phyloP scores from a whole-genome alignment of 1,140 invertebrate genomes.

The Probaryconus sp. region DNA sequence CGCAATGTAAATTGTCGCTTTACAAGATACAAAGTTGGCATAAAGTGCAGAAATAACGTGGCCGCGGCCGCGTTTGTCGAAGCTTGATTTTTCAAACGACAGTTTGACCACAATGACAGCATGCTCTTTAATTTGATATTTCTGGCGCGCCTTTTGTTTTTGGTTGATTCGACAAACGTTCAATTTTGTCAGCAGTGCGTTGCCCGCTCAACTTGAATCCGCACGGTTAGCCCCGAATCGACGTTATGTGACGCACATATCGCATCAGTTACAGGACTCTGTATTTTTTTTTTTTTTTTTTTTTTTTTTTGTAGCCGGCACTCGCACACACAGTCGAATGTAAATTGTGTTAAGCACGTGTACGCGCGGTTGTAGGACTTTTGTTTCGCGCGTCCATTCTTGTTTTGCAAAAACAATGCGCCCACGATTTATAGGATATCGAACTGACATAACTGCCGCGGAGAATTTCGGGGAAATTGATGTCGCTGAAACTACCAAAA shows the following conservation, averaged over 20 bases:
- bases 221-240: slow-evolving; percentile 31
- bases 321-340: slow-evolving; percentile 13
- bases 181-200: slow-evolving; percentile 35
- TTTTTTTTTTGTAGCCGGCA: no score
- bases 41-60: slow-evolving; percentile 3
- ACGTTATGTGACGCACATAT: slow-evolving; percentile 37
- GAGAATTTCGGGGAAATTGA: no score
- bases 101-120: slow-evolving; percentile 39
- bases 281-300: no score
- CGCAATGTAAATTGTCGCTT: no score
- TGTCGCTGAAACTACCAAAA: no score
- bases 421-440: neutral
- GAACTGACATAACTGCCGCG: neutral
- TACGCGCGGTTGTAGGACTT: slow-evolving; percentile 33
- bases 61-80: slow-evolving; percentile 4
- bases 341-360: slow-evolving; percentile 53
- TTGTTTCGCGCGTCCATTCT: slow-evolving; percentile 23
- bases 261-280: slow-evolving; percentile 28
- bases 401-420: neutral
- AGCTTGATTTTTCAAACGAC: slow-evolving; percentile 31
- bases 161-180: slow-evolving; percentile 35
- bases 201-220: slow-evolving; percentile 27
- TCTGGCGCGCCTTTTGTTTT: slow-evolving; percentile 47
- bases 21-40: slow-evolving; percentile 8
- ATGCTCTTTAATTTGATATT: slow-evolving; percentile 51